Conservation (phyloP, 1,140 invertebrate genomes). For the Drosophila sechellia region DNA sequence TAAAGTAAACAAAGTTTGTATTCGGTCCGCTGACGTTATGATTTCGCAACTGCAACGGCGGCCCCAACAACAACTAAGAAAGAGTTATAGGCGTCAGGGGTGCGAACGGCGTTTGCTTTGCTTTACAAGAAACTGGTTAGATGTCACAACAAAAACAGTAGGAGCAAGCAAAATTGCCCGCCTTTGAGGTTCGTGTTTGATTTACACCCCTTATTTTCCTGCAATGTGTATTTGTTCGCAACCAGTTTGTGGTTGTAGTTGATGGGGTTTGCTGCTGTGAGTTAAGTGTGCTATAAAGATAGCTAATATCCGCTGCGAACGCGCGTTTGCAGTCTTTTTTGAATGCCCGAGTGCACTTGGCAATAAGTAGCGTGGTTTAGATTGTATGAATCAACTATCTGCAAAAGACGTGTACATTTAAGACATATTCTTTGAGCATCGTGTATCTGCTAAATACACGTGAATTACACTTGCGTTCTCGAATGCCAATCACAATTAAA, state of each 20-base stretch:
- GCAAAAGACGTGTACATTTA: neutral
- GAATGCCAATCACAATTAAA: no score
- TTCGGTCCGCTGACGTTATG: conserved; percentile 35
- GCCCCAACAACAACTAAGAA: neutral
- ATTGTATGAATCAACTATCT: conserved; percentile 21
- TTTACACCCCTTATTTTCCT: conserved; percentile 27
- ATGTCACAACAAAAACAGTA: conserved; percentile 36
- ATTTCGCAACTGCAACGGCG: conserved; percentile 36
- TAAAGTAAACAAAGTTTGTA: conserved; percentile 24
- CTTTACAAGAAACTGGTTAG: conserved; percentile 48
- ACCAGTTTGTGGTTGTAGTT: conserved; percentile 35
- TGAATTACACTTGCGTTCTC: neutral
- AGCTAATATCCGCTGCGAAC: conserved; percentile 36
- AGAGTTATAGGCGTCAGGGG: neutral
- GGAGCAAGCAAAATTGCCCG: conserved; percentile 2
- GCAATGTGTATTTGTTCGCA: conserved; percentile 52
- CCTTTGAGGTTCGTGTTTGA: conserved; percentile 4
- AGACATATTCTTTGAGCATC: neutral
- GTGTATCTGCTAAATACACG: neutral
- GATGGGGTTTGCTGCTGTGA: neutral
- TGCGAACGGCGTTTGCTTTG: conserved; percentile 17
- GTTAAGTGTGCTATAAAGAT: conserved; percentile 21
- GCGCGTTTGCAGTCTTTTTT: conserved; percentile 20
- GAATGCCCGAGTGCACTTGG: neutral
- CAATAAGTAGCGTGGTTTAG: conserved; percentile 3